Evolutionary conservation across 2,888 invertebrate species (phyloP).

Genomic region (Lathronympha strigana): DNA sequence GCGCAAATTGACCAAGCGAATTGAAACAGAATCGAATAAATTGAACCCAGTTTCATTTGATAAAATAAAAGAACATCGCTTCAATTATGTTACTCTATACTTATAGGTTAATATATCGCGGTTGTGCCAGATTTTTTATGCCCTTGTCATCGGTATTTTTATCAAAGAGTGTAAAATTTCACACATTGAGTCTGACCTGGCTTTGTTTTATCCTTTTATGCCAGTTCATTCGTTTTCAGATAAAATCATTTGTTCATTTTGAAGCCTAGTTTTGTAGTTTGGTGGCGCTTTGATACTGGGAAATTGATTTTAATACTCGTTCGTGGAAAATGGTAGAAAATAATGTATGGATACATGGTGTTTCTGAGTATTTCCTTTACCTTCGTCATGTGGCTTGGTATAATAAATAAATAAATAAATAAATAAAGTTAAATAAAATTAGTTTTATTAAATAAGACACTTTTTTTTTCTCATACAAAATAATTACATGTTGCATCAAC

Average conservation of each 20-base stretch:
- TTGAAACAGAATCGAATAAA: constrained; percentile 33
- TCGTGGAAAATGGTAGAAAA: background rate
- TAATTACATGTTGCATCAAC: too few relatives aligned
- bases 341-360: too few relatives aligned
- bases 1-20: constrained; percentile 18
- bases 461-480: too few relatives aligned
- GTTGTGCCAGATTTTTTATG: background rate
- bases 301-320: background rate
- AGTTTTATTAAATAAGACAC: too few relatives aligned
- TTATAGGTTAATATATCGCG: background rate
- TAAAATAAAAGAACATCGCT: constrained; percentile 5
- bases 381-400: too few relatives aligned
- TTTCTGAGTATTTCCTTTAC: too few relatives aligned
- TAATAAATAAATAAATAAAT: too few relatives aligned
- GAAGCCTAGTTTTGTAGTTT: background rate
- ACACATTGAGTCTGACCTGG: background rate
- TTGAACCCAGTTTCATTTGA: constrained; percentile 15
- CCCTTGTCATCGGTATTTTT: background rate
- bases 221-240: background rate
- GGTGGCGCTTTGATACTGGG: background rate
- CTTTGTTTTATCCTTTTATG: constrained; percentile 11
- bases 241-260: constrained; percentile 9
- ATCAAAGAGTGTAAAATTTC: constrained; percentile 12
- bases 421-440: too few relatives aligned
- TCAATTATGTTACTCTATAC: background rate